Percentiles rank a stretch among this genome's conserved stretches.
Conservation (phyloP, 2,797 vertebrate genomes). For the Siniperca scherzeri region DNA sequence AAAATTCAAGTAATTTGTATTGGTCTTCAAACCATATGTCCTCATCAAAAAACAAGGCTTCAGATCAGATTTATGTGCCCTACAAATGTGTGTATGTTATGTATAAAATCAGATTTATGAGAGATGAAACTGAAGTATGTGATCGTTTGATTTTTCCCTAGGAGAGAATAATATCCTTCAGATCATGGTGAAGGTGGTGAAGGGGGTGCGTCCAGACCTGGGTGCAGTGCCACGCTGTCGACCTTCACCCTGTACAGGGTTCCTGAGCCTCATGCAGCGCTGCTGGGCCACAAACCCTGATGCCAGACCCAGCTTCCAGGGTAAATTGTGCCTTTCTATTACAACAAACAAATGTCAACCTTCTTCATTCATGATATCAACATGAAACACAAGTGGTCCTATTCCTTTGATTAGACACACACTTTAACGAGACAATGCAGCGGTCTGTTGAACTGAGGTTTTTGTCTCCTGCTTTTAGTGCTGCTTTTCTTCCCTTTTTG, state of each 20-base stretch:
- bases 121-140: neutral
- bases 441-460: neutral
- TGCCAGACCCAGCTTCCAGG: constrained; percentile 94
- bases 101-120: neutral
- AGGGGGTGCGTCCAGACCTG: constrained; percentile 94
- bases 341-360: neutral
- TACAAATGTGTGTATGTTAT: neutral
- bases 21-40: neutral
- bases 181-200: constrained; percentile 98
- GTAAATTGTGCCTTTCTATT: constrained; percentile 77
- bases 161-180: constrained; percentile 98
- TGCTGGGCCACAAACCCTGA: constrained; percentile 94
- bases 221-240: constrained; percentile 89
- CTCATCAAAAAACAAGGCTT: neutral
- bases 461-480: constrained; percentile 11
- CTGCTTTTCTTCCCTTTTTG: constrained; percentile 12
- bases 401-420: neutral
- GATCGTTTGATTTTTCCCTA: constrained; percentile 59
- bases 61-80: neutral
- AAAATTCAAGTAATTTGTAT: neutral
- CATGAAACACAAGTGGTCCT: neutral
- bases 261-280: constrained; percentile 93
- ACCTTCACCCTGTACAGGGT: constrained; percentile 89
- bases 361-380: neutral
- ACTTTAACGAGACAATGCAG: neutral